These are phyloP conservation scores for Cinclus mexicanus DNA, from an alignment of 2,113 vertebrate genomes.

Conservation along the genomic window DNA sequence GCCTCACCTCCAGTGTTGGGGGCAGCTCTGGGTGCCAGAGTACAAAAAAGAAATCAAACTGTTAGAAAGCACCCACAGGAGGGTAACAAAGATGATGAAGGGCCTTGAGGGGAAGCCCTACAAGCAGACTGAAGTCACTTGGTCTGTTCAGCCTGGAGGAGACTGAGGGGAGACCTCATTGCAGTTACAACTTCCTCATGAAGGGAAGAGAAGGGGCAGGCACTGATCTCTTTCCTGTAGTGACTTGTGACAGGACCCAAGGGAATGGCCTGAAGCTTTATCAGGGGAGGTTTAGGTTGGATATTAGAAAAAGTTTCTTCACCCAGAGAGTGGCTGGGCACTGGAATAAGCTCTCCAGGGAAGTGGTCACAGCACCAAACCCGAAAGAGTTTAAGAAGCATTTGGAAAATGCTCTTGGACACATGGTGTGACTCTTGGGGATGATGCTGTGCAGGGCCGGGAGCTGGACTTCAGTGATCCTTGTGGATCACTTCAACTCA, in stretches of 20 bases:
- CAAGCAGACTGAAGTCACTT: not conserved
- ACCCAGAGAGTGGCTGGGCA: not conserved
- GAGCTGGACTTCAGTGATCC: not conserved
- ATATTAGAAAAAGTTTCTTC: not conserved
- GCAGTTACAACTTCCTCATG: accelerated
- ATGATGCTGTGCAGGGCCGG: not conserved
- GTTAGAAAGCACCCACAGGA: not conserved
- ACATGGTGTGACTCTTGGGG: not conserved
- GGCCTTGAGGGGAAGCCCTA: not conserved
- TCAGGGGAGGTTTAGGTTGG: not conserved
- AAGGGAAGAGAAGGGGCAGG: not conserved
- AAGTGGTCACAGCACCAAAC: not conserved
- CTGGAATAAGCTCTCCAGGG: not conserved
- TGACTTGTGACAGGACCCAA: not conserved
- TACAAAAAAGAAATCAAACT: not conserved
- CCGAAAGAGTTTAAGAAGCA: not conserved
- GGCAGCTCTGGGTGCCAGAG: not conserved
- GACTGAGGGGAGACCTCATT: not conserved
- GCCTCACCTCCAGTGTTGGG: not conserved
- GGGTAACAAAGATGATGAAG: not conserved
- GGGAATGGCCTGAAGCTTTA: not conserved
- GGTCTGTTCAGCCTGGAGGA: not conserved
- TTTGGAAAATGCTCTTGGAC: not conserved
- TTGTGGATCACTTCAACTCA: not conserved
- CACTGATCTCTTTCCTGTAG: not conserved